Percentiles rank a stretch among this genome's conserved stretches.
Conservation (phyloP, 1,140 invertebrate species). For the Heterodera schachtii region DNA sequence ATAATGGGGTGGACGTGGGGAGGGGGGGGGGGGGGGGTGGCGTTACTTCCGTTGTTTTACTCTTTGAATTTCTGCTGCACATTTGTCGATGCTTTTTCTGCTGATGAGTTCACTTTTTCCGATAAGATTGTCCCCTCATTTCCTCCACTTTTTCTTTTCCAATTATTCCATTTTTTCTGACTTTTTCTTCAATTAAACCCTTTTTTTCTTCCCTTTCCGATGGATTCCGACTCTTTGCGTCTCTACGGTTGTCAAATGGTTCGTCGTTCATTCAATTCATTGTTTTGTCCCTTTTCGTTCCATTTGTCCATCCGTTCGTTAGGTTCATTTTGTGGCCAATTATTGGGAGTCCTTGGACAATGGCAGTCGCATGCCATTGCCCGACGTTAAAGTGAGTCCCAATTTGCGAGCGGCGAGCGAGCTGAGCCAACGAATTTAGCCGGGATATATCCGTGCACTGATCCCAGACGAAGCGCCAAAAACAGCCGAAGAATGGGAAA, state of each 20-base stretch:
- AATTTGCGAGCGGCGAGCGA: no score
- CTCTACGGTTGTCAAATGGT: constrained; percentile 66
- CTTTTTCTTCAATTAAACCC: background rate
- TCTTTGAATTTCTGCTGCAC: background rate
- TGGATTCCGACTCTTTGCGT: constrained; percentile 69
- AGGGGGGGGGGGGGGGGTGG: no score
- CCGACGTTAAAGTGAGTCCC: constrained; percentile 62
- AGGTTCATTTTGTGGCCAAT: constrained; percentile 65
- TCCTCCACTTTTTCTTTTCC: background rate
- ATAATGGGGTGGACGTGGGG: no score
- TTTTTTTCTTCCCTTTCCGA: constrained; percentile 38
- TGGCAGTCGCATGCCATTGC: constrained; percentile 69
- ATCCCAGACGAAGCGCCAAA: constrained; percentile 66
- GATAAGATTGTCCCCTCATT: background rate
- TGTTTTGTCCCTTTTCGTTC: background rate
- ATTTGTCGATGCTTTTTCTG: background rate
- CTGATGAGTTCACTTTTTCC: background rate
- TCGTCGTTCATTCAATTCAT: constrained; percentile 23
- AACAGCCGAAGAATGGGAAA: constrained; percentile 67
- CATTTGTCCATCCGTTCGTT: background rate
- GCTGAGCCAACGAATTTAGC: constrained; percentile 53
- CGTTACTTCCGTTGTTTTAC: no score
- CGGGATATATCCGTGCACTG: constrained; percentile 70
- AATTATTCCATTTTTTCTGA: background rate
- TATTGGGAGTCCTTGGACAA: constrained; percentile 74